Evolutionary conservation across 2,888 invertebrate species (phyloP).

Genomic region (Chelonus formosanus): DNA sequence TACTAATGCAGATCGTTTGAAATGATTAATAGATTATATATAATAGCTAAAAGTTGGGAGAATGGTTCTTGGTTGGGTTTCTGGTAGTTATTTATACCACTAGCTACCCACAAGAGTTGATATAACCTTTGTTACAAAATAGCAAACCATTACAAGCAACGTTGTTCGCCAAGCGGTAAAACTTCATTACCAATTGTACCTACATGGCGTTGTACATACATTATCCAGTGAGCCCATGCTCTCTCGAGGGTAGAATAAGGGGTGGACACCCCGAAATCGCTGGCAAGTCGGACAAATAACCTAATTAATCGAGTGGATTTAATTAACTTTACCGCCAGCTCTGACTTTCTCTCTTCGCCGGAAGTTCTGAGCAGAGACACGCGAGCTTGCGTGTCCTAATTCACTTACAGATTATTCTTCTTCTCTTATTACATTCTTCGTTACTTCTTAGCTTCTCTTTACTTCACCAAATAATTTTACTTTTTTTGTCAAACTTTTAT

Average conservation of each 20-base stretch:
- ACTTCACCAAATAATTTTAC: neutral
- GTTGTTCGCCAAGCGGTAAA: conserved; percentile 21
- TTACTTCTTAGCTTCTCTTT: neutral
- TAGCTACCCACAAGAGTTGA: too few relatives aligned
- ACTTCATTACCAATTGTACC: conserved; percentile 27
- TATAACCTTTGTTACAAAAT: too few relatives aligned
- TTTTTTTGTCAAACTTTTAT: neutral
- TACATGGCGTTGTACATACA: conserved; percentile 2
- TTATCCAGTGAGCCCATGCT: neutral
- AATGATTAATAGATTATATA: too few relatives aligned
- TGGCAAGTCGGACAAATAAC: conserved; percentile 50
- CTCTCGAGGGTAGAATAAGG: neutral
- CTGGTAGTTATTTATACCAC: too few relatives aligned
- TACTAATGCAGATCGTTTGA: too few relatives aligned
- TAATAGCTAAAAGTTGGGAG: too few relatives aligned
- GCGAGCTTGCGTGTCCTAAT: conserved; percentile 20
- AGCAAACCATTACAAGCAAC: neutral
- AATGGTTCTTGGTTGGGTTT: too few relatives aligned
- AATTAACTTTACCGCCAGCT: conserved; percentile 49
- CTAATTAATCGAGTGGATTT: conserved; percentile 59
- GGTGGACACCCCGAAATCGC: conserved; percentile 25
- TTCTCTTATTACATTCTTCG: neutral
- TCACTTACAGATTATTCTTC: conserved; percentile 5
- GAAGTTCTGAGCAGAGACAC: conserved; percentile 8
- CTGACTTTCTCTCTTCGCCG: neutral